phyloP scores from a whole-genome alignment of 2,113 vertebrate species.

The Paraplagusia blochii region DNA sequence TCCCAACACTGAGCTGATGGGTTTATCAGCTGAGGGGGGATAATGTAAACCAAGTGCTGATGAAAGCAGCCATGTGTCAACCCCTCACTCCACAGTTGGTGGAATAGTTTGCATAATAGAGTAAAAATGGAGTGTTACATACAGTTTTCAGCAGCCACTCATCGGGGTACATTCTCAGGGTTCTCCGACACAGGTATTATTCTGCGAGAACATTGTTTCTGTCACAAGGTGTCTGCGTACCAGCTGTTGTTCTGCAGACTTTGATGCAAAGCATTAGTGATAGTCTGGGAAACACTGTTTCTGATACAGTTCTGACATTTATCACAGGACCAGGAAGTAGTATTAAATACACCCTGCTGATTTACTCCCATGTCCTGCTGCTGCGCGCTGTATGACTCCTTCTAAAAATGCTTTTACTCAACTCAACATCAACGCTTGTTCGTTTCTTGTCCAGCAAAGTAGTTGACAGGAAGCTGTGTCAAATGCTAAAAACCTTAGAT shows the following conservation, averaged over 20 bases:
- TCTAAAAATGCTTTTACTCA: too few species aligned
- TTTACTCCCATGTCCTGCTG: too few species aligned
- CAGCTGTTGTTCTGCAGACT: conserved; percentile 51
- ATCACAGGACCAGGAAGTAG: too few species aligned
- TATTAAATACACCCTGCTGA: too few species aligned
- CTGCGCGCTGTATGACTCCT: too few species aligned
- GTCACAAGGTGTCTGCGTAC: conserved; percentile 29
- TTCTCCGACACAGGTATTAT: conserved; percentile 39
- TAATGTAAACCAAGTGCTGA: conserved; percentile 52
- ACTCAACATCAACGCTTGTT: too few species aligned
- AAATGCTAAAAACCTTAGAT: too few species aligned
- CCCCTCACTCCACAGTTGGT: conserved; percentile 10
- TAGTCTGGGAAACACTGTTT: conserved; percentile 38
- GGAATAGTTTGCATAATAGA: conserved; percentile 13
- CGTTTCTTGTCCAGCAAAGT: too few species aligned
- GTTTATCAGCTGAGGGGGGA: conserved; percentile 61
- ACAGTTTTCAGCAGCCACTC: conserved; percentile 66
- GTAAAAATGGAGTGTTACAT: conserved; percentile 49
- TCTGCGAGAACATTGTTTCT: conserved; percentile 11
- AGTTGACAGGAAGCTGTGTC: too few species aligned
- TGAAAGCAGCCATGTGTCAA: conserved; percentile 54
- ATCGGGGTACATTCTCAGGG: conserved; percentile 54
- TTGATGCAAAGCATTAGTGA: conserved; percentile 30
- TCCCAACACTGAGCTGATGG: conserved; percentile 52
- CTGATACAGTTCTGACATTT: too few species aligned